Evolutionary conservation across 2,113 vertebrate genomes (phyloP), one percentile per base, ranked within the genome.

Genomic region (Amblyornis subalaris): DNA sequence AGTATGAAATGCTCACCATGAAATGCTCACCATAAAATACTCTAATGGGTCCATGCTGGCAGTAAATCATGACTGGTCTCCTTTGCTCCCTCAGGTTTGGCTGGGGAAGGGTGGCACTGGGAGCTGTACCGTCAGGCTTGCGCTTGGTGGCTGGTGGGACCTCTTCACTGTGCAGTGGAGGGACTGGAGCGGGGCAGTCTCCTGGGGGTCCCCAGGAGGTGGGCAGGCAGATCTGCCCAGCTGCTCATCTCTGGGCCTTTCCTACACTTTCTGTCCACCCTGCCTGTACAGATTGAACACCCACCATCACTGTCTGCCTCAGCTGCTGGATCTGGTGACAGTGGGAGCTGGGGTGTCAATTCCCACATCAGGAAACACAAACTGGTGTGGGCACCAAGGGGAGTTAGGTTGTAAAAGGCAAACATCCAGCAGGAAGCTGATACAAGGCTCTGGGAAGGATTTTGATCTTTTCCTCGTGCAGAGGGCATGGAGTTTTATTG

Each of bases 351-450:
- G 81, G 40, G 73, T 45, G 42, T 95, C 93, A 93, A 74, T 84
- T 95, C 73, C 94, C 88, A 16, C 48, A 60, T 55, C 73, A 87
- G 75, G 62, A 81, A 35, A 28, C 48, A 35, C 76, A 47, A 38
- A 76, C 29, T 17, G 28, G 18, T 75, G 50, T 31, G 19, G 51
- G 29, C 47, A 48, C 45, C 31, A 20, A 73, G 22, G 28, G 9
- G 10, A 67, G 20, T 74, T 33, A 76, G 78, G 60, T 55, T n/a
- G 3, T 57, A 65, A 87, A 51, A 15, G 55, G 14, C 6, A 65
- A 51, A 66, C 22, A 20, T 61, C 38, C 50, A 8, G 18, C 60
- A 42, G 33, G 78, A 65, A 73, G 57, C 64, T 53, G 31, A 50
- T 22, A 21, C 6, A 48, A 51, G 16, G n/a, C 62, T 55, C 73